Evolutionary conservation across 23 tunicate species (phyloP), one percentile per base, ranked within the genome.

Genomic region (Styela plicata): DNA sequence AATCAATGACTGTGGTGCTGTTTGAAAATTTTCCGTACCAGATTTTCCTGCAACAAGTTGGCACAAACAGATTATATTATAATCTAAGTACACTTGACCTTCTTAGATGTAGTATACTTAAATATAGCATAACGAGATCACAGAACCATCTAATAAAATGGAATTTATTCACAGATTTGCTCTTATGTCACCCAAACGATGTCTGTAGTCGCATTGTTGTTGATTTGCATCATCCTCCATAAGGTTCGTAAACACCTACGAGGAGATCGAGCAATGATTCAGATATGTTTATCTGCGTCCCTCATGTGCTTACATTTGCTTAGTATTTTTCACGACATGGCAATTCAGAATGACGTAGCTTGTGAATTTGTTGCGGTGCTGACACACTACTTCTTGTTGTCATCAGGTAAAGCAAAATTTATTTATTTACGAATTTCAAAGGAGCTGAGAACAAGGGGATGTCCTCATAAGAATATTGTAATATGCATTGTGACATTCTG

Each of bases 311-410:
- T 80, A 24, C 84, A 80, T 2, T 17, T 67, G 19, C 18, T 66
- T 27, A 80, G 63, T 25, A 30, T 80, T 31, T 64, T 80, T 24
- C 84, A 80, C 35, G 84, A 80, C 22, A 32, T 80, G 0, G 84
- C 84, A 2, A 65, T 80, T 24, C 34, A 65, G n/a, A 67, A 30
- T 22, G 74, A 80, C 31, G 19, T 33, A 27, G 74, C 74, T 2
- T 80, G 84, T 26, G 32, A 63, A 52, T 10, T 25, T 7, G 27
- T 67, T 0, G 84, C 84, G 3, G 63, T 80, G 17, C 1, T 64
- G 7, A 32, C 74, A 24, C 84, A 80, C 34, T 80, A 80, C 34
- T 67, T 80, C 22, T 36, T 80, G 20, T 25, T 63, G 5, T 19
- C 84, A 18, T 31, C 84, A 64, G 84, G 84, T 80, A 16, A 78